Base-by-base conservation (phyloP, 2,113 vertebrate species). In the Carollia perspicillata region DNA sequence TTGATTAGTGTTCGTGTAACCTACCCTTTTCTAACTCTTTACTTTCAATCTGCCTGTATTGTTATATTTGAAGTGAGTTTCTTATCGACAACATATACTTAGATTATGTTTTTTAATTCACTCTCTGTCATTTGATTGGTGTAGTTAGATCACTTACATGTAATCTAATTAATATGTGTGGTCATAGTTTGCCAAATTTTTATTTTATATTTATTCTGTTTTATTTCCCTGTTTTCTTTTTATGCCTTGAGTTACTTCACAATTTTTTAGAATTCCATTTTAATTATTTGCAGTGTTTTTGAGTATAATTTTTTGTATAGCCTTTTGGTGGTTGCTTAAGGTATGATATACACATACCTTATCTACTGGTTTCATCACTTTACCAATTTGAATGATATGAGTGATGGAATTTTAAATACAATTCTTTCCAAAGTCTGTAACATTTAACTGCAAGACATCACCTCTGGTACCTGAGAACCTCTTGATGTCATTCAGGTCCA, bases 111-210 rank as follows among this genome's bases (percentile, higher is more conserved):
- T 94, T 94, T 89, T 18, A 83, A 81, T 92, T 89, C 42, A 58
- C 35, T 81, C 12, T 68, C 69, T 83, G 37, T 90, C n/a, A 89
- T 92, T 77, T 89, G 30, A 80, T 63, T 89, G 40, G 22, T 92
- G 3, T 47, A 40, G 53, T 79, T 80, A 89, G 42, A 89, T 2
- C 40, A 84, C 49, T 65, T 79, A 72, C 8, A 68, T 53, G 51
- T 60, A 84, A 60, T 35, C 7, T 74, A 77, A 92, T 89, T 78
- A 35, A 26, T 74, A 79, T 40, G 28, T 72, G 30, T 80, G 49
- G 23, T 30, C n/a, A 80, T 63, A 84, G 20, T 63, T 84, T 92
- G 35, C 12, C 30, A 81, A 85, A 92, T 92, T 92, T 92, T 94
- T 42, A 90, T 84, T 83, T 75, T 58, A 10, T 77, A 20, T 55